Evolutionary conservation across 2,797 vertebrate genomes (phyloP), one percentile per base, ranked within the genome.

Genomic region (Paratrypauchen microcephalus): DNA sequence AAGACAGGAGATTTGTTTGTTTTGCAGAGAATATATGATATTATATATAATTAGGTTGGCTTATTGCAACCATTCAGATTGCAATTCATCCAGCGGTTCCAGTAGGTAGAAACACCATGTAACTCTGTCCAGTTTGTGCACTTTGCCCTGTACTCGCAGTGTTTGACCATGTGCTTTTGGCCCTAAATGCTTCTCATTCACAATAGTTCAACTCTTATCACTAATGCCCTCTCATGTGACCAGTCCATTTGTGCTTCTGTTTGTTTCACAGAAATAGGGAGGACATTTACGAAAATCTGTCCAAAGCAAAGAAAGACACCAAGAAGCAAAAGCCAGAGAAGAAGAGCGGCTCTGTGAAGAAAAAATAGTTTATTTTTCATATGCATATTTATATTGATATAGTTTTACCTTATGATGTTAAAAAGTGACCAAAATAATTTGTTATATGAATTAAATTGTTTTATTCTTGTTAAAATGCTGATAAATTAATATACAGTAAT

Each of bases 201-300:
- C 41, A 62, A 9, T 24, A 28, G 41, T 45, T 45, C 3, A 36
- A 70, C 69, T 5, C 23, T 2, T 13, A 60, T 80, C 32, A 52
- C 26, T 71, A 70, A 77, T 45, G 41, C 57, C 28, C n/a, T 66
- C 52, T 60, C 48, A 66, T 65, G 45, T 55, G 47, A 76, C n/a
- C 32, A 28, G 71, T 76, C 62, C 26, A 1, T 65, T 36, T 54
- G 23, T 2, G 1, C 21, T 30, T n/a, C 19, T 36, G 64, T 68
- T 11, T 69, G 36, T 72, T 5, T 76, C 65, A 12, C 81, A 99
- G 97, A 87, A 94, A 92, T 87, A 94, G 90, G 74, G 95, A 97
- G 0, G 95, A 98, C 0, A 74, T 96, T 21, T 98, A 98, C 7
- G 96, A 97, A 80, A 99, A 98, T 82, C 48, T 96, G 66, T 81